Evolutionary conservation across 2,888 invertebrate species (phyloP), one percentile per base, ranked within the genome.

Genomic region (Petrolisthes manimaculis): DNA sequence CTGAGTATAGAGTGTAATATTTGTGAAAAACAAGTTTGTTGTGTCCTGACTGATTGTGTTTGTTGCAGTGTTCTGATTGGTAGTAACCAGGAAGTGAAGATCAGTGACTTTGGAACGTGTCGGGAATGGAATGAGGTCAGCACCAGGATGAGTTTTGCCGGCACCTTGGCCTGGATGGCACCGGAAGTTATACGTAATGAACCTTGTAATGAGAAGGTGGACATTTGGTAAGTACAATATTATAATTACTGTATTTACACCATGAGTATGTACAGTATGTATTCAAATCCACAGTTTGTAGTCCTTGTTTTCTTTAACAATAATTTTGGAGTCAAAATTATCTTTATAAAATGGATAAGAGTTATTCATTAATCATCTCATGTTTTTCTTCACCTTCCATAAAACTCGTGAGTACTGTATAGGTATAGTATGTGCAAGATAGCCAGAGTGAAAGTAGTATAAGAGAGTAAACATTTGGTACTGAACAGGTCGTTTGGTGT

Each of bases 111-210:
- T 93, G 99, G 99, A 37, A 99, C 98, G 0, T 96, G 97, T 92
- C 95, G 97, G 88, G 97, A 97, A 92, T 98, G 97, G 97, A 97
- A 97, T 93, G 97, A 98, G 92, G 97, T 96, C 74, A 98, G 97
- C 93, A 97, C 97, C 77, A 96, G 97, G 92, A 99, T 99, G 99
- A 97, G 97, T 91, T 99, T 99, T 93, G 98, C 98, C 3, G 99
- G 99, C 74, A 99, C 99, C 0, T 97, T 99, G 0, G 97, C 98
- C 0, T 99, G 99, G 99, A 99, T 99, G 99, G 98, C 99, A 0
- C 99, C 99, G 0, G 99, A 99, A 94, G 97, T 99, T 74, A 99
- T 99, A 91, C 95, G 98, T 89, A 98, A 98, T 92, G 97, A 99
- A 93, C 97, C 97, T 0, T 99, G 98, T 93, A 98, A 97, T 0